phyloP scores from a whole-genome alignment of 1,140 invertebrate genomes.

The Cherax destructor region DNA sequence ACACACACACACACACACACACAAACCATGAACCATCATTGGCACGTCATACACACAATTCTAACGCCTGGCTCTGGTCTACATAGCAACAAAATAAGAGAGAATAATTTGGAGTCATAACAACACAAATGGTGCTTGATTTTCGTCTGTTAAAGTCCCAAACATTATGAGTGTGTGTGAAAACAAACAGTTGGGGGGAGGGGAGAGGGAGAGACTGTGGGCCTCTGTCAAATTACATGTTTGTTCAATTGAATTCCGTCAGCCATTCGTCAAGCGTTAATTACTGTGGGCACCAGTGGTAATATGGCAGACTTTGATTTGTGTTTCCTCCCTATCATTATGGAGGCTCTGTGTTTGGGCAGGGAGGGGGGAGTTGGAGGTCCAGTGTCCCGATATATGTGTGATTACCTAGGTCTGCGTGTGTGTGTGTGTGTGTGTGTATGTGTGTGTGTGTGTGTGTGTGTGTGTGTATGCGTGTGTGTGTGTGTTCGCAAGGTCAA shows the following conservation, averaged over 20 bases:
- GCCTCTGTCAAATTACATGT: slow-evolving; percentile 1
- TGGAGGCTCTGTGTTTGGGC: neutral
- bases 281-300: neutral
- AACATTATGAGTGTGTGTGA: neutral
- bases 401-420: neutral
- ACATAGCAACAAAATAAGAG: neutral
- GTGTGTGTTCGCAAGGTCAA: too few species aligned
- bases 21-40: too few species aligned
- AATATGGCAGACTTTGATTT: neutral
- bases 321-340: neutral
- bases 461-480: neutral
- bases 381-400: neutral
- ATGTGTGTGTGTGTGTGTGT: slow-evolving; percentile 16
- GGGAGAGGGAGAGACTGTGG: neutral
- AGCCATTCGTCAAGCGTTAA: slow-evolving; percentile 7
- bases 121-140: neutral
- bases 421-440: slow-evolving; percentile 28
- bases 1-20: too few species aligned
- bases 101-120: neutral
- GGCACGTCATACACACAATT: too few species aligned
- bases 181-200: neutral
- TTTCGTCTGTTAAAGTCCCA: neutral
- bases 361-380: too few species aligned
- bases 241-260: slow-evolving; percentile 9
- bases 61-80: neutral